Evolutionary conservation across 2,888 invertebrate species (phyloP), one percentile per base, ranked within the genome.

Genomic region (Lasioglossum leucozonium): DNA sequence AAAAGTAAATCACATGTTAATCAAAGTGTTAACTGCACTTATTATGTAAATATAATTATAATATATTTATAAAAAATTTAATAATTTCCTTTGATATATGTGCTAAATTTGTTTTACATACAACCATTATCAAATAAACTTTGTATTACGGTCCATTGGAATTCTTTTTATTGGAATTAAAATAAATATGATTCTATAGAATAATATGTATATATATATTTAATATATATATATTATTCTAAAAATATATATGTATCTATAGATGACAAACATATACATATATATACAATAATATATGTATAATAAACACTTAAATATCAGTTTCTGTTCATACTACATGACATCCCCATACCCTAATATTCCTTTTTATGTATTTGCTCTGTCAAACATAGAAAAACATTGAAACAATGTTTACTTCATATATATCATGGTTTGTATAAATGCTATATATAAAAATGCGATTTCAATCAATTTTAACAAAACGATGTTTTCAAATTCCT

Each of bases 1-100:
- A 18, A n/a, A 26, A 77, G 62, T 74, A 77, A 85, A 79, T 77
- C 13, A 47, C 16, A 30, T 88, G 83, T 77, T 83, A 76, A 89
- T 91, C 90, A 91, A 91, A 92, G 92, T 91, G 90, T 92, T 93
- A 93, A 92, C 90, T 89, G 73, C 6, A 18, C n/a, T 40, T 55
- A 42, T 73, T 55, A 69, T 67, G 55, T 44, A 58, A 55, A 77
- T 67, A 13, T 79, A 73, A 22, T 2, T 72, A 73, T 10, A 73
- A 26, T 30, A 55, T 83, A 55, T 37, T 72, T 51, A 77, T 73
- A 51, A 55, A 58, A 74, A 72, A 77, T 80, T 71, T 65, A 13
- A 74, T 30, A 37, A 30, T 37, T 79, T 40, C 22, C 67, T 55
- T 37, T 73, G 16, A 74, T 82, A 82, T 55, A 83, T 44, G 22